Evolutionary conservation across 1,140 invertebrate species (phyloP), one percentile per base, ranked within the genome.

Genomic region (Adoxophyes honmai): DNA sequence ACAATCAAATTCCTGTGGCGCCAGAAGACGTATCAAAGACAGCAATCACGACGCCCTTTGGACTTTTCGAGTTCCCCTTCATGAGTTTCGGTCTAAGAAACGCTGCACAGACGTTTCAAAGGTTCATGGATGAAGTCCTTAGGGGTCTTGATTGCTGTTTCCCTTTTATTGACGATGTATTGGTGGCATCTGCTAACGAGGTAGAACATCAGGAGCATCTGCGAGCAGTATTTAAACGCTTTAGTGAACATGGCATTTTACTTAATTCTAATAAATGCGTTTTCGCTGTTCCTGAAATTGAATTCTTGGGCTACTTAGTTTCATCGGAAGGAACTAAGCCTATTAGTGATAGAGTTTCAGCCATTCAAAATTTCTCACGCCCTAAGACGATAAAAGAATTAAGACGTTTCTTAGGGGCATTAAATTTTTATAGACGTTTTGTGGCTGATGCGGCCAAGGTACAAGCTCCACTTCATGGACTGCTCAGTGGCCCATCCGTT

Each of bases 361-460:
- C 75, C 0, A 61, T 78, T 21, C 10, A 7, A 1, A 53, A 67
- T 15, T 69, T 59, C 36, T 52, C 60, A 2, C 52, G 38, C 13
- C 69, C 74, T 5, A 51, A 33, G 8, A 75, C 59, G 1, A 73
- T 63, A 1, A 64, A 73, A 37, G n/a, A 70, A 55, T 35, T 74
- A 9, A 28, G 74, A 28, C 53, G 66, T 36, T 88, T 80, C 54
- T 42, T 89, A 4, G 84, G 79, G 4, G 70, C 79, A 61, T 0
- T 81, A 5, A 79, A 82, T 57, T 88, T 78, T 63, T 83, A 83
- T 48, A 35, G 4, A 38, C 55, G 6, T 13, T 38, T 5, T 6
- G 18, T 33, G 44, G 18, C 3, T 8, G 4, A 33, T 9, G 8
- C 16, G 44, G 4, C 0, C 18, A 34, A n/a, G n/a, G n/a, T n/a